A percentile compares a stretch with the other conserved stretches of the same genome.
Evolutionary conservation across 1,140 invertebrate genomes (phyloP).

Genomic region (Aradophagus sp.): DNA sequence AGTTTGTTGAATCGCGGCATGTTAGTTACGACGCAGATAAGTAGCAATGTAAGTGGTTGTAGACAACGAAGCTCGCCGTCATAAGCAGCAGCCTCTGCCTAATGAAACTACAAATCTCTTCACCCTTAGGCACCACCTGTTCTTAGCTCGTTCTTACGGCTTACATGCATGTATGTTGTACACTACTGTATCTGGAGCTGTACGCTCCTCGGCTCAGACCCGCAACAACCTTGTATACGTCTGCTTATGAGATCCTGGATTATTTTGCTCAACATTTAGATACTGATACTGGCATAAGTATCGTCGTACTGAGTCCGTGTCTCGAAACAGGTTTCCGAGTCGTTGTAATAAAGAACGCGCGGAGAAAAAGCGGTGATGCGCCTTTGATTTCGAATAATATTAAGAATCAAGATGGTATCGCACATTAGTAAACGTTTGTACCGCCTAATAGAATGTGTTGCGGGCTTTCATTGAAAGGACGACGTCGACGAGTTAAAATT

Average conservation of each 20-base stretch:
- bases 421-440: constrained; percentile 21
- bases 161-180: constrained; percentile 58
- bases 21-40: constrained; percentile 69
- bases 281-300: constrained; percentile 50
- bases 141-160: constrained; percentile 63
- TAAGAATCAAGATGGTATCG: constrained; percentile 31
- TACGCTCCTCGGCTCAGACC: constrained; percentile 52
- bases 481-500: no score
- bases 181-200: constrained; percentile 51
- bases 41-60: constrained; percentile 75
- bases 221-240: constrained; percentile 66
- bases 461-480: constrained; percentile 2
- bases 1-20: constrained; percentile 44
- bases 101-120: constrained; percentile 76
- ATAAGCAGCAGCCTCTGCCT: constrained; percentile 74
- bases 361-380: constrained; percentile 34
- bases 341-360: constrained; percentile 46
- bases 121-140: constrained; percentile 71
- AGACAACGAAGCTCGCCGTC: constrained; percentile 71
- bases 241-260: constrained; percentile 68
- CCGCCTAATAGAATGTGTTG: constrained; percentile 22
- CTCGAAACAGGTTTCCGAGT: constrained; percentile 41
- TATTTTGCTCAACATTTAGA: constrained; percentile 63
- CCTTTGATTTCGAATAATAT: constrained; percentile 48
- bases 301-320: constrained; percentile 42